Evolutionary conservation across 2,113 vertebrate genomes (phyloP), one percentile per base, ranked within the genome.

Genomic region (Malurus alboscapulatus): DNA sequence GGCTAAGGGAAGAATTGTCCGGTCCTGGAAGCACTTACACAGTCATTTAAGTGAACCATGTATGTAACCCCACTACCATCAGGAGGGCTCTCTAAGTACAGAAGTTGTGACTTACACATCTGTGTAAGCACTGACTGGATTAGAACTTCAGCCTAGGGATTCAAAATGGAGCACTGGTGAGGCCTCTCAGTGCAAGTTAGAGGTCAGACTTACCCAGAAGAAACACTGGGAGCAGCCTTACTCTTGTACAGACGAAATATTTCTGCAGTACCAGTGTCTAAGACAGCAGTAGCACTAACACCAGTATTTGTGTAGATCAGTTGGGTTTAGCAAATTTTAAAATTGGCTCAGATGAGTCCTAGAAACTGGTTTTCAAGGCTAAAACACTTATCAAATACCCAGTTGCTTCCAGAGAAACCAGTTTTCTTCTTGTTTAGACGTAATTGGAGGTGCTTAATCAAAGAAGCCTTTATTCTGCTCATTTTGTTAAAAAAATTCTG

Each of bases 401-500:
- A 73, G 73, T 66, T 94, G 61, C 77, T 94, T 95, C 80, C 80
- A 90, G 82, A 94, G 92, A 95, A 82, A 87, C 77, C 77, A 75
- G 73, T 92, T 90, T 79, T 93, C 73, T 53, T 89, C 80, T 84
- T 90, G 21, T 88, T 81, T 88, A 95, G 88, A 75, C 69, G 36
- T 90, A 92, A 87, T 48, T 91, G 87, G 83, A 92, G 76, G 67
- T 94, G 86, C 90, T 93, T 88, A 74, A 30, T 79, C 84, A 68
- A 71, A 84, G 90, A 94, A 98, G 67, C 54, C 89, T 82, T 95
- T 92, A 87, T 96, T 97, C 95, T 95, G 16, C 94, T 96, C 88
- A 91, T 96, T 96, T 93, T 96, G 84, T 94, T 88, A 95, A 93
- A 91, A 94, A 90, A 95, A 76, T 90, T 84, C 94, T 90, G 92